Base-by-base conservation (phyloP, 1,140 invertebrate genomes). In the Orchestia grillus region DNA sequence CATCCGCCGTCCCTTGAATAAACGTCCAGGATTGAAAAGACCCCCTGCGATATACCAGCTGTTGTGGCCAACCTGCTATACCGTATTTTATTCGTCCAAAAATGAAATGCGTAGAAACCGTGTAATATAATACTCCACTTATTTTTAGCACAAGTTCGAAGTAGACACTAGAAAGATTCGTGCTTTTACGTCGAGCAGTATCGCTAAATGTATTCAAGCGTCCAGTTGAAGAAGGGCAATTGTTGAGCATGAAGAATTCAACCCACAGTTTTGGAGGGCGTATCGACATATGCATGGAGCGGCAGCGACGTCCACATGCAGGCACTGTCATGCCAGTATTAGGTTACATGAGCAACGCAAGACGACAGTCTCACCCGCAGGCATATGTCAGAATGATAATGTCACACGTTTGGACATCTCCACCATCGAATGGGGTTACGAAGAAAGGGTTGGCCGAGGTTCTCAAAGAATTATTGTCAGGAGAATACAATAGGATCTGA, bases 381-480 rank as follows among this genome's bases (percentile, higher is more conserved):
- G 88, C 88, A 91, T 91, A 91, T 44, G 88, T 91, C 88, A 91
- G 41, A 91, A 42, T 43, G 88, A 91, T 91, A 91, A 91, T 91
- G 88, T 91, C 88, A 91, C 88, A 91, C 88, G 88, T 91, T 91
- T 91, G 88, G 88, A 43, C 88, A 91, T 91, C 88, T 91, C 88
- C 44, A 91, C 41, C 88, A 91, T 42, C 41, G 88, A 91, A 91
- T 91, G 88, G 44, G 88, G 88, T 91, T 91, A 91, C 88, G 88
- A 91, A 91, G 88, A 91, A 91, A 91, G 88, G 88, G 88, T 91
- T 44, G 88, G 41, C 88, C 88, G 44, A 42, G 44, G 88, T 44
- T 44, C 88, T 28, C 88, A 91, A 91, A 91, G 88, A 91, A 91
- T 91, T 91, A 91, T 91, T 91, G 88, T 91, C 88, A 91, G 44